phyloP scores from a whole-genome alignment of 2,113 vertebrate species.

The Clarias batrachus region DNA sequence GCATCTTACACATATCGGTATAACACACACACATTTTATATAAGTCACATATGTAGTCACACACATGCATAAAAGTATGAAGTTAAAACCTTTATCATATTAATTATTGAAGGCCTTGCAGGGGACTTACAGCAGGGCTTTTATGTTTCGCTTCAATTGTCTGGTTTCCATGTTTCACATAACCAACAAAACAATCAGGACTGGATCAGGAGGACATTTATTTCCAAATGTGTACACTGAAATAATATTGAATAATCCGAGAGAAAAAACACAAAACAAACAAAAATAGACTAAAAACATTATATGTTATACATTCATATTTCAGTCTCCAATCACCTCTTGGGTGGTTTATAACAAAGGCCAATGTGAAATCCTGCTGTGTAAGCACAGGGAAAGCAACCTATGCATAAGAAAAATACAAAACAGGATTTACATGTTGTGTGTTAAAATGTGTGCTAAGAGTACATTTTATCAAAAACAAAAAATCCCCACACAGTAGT shows the following conservation, averaged over 20 bases:
- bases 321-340: background rate
- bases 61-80: too few relatives aligned
- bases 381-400: constrained; percentile 25
- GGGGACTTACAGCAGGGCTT: constrained; percentile 80
- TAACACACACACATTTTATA: too few relatives aligned
- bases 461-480: background rate
- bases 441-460: background rate
- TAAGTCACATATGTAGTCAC: too few relatives aligned
- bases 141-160: constrained; percentile 75
- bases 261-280: background rate
- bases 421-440: too few relatives aligned
- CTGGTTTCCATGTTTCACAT: constrained; percentile 75
- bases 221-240: constrained; percentile 22
- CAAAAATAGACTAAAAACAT: background rate
- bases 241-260: background rate
- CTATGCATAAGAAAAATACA: background rate
- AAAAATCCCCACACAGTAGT: background rate
- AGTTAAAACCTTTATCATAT: background rate
- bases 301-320: background rate
- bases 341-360: constrained; percentile 10
- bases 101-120: background rate
- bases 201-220: constrained; percentile 3
- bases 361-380: constrained; percentile 41
- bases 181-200: background rate
- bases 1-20: too few relatives aligned